Evolutionary conservation across 2,113 vertebrate genomes (phyloP), one percentile per base, ranked within the genome.

Genomic region (Prietella phreatophila): DNA sequence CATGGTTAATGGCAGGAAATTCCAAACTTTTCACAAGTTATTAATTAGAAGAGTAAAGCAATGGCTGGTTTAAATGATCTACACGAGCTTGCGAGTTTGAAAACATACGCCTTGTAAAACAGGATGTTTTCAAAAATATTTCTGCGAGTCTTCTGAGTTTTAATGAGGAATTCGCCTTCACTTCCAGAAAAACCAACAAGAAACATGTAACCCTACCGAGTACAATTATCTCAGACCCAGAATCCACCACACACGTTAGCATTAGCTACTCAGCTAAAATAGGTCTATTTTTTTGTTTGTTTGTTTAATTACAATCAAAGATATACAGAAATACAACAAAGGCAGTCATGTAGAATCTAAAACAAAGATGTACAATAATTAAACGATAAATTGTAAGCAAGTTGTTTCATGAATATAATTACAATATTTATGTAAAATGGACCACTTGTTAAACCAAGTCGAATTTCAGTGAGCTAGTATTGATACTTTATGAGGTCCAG

Each of bases 141-240:
- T 33, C 53, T 10, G n/a, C 1, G 25, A 60, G 30, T 19, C 19
- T 82, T 36, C 55, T 60, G 56, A 8, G 80, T 42, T 82, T 61
- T 82, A 82, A 82, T 82, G 56, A 82, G 56, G 14, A 61, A 61
- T 82, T 82, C 42, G 56, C 80, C 60, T 82, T 82, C 1, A 15
- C 61, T 39, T 39, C 20, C 8, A 5, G 50, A 13, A 55, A 58
- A 55, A 58, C 8, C 53, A 81, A 56, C n/a, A 11, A 60, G 33
- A 82, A 82, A 36, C 56, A 60, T 82, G 33, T 39, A 82, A 60
- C 55, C 10, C 56, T 82, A 42, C 55, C 5, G 53, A 81, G 79
- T 20, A 81, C 55, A 81, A 81, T 81, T 36, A 58, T 60, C 30
- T 33, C 30, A 20, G 2, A 39, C 30, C 53, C 55, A 82, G 30